Evolutionary conservation across 2,888 invertebrate genomes (phyloP).

Genomic region (Habrosyne pyritoides): DNA sequence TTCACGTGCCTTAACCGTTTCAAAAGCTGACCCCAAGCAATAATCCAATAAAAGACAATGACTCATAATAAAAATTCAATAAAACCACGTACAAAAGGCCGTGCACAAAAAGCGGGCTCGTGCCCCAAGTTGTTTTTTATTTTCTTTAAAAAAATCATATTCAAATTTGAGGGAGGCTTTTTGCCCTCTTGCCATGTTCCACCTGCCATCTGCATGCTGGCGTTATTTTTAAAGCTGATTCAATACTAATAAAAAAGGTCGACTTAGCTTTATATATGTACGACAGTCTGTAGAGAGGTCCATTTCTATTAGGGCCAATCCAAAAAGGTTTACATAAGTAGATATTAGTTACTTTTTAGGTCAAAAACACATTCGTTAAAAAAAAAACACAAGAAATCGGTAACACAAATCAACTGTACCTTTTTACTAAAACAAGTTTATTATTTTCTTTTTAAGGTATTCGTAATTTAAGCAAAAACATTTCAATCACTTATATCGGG

Average conservation of each 20-base stretch:
- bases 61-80: constrained; percentile 44
- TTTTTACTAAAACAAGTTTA: neutral
- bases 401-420: neutral
- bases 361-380: too few species aligned
- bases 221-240: constrained; percentile 1
- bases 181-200: constrained; percentile 45
- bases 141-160: constrained; percentile 52
- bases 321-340: neutral
- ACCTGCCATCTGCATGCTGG: constrained; percentile 45
- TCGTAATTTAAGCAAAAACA: constrained; percentile 1
- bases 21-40: constrained; percentile 1
- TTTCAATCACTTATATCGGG: neutral
- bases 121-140: constrained; percentile 26
- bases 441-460: neutral
- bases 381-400: neutral
- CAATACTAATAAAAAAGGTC: constrained; percentile 3
- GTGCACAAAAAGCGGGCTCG: constrained; percentile 30
- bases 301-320: neutral
- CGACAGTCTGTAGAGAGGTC: neutral
- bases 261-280: neutral
- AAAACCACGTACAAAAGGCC: constrained; percentile 37
- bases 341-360: neutral
- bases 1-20: neutral
- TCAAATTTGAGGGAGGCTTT: constrained; percentile 64
- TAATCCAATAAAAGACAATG: constrained; percentile 41